Conservation (phyloP, 2,797 vertebrate genomes). For the Acridotheres tristis region DNA sequence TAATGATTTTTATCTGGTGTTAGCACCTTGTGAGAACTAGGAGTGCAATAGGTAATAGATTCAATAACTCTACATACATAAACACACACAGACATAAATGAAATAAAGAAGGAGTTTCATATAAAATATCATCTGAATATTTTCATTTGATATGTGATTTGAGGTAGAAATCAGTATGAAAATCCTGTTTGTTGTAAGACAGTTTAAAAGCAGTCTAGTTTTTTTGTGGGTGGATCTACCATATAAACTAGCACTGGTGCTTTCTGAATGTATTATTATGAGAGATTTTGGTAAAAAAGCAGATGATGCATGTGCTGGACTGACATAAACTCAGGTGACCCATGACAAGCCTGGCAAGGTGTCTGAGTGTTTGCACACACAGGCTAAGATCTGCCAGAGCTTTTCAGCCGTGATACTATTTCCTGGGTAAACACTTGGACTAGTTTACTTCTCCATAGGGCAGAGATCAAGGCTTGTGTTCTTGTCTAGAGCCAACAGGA, state of each 20-base stretch:
- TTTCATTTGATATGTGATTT: not conserved
- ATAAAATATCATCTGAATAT: not conserved
- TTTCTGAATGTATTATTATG: not conserved
- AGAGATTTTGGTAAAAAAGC: not conserved
- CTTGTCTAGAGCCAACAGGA: not conserved
- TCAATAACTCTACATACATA: rapidly evolving
- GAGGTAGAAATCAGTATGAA: not conserved
- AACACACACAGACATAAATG: rapidly evolving
- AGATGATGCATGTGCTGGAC: not conserved
- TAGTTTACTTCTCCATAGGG: not conserved
- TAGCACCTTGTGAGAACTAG: not conserved
- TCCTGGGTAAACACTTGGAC: not conserved
- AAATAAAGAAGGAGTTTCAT: not conserved
- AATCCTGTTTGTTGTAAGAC: not conserved
- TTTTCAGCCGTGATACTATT: not conserved
- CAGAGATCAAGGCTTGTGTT: not conserved
- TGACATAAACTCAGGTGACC: not conserved
- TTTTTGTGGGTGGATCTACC: not conserved
- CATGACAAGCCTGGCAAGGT: not conserved
- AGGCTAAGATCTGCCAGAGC: not conserved
- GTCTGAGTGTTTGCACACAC: rapidly evolving
- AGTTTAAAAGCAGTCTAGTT: rapidly evolving
- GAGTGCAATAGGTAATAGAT: not conserved
- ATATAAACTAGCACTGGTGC: not conserved
- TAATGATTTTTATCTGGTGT: not conserved